These are phyloP conservation scores for Pyrocoelia pectoralis DNA, from an alignment of 2,888 invertebrate species.

Conservation along the genomic window DNA sequence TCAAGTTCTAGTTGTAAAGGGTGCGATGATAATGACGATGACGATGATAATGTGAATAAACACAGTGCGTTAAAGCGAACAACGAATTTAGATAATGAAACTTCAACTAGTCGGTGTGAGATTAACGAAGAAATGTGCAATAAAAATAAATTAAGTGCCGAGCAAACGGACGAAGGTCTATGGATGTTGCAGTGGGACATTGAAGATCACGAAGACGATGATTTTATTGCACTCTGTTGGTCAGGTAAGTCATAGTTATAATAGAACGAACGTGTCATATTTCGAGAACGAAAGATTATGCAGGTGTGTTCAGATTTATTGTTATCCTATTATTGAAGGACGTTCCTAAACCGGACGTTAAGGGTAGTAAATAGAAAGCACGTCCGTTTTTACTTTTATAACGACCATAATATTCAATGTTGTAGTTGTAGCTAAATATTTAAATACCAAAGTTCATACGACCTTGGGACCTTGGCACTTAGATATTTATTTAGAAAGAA, in stretches of 20 bases:
- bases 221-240: constrained; percentile 66
- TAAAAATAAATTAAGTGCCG: constrained; percentile 57
- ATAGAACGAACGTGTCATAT: background rate
- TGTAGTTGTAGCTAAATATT: constrained; percentile 21
- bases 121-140: background rate
- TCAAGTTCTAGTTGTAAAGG: constrained; percentile 16
- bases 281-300: constrained; percentile 25
- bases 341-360: constrained; percentile 19
- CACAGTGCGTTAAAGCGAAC: constrained; percentile 45
- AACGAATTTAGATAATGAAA: constrained; percentile 35
- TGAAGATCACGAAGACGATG: constrained; percentile 58
- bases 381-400: constrained; percentile 21
- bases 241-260: constrained; percentile 61
- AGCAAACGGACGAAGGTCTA: constrained; percentile 57
- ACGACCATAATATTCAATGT: background rate
- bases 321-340: constrained; percentile 20
- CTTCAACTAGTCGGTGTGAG: constrained; percentile 28
- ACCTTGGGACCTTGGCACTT: constrained; percentile 20
- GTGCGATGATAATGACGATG: background rate
- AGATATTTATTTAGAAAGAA: constrained; percentile 14
- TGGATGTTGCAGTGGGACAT: constrained; percentile 62
- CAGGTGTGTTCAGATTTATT: constrained; percentile 23
- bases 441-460: constrained; percentile 18
- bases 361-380: constrained; percentile 21
- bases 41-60: constrained; percentile 35